phyloP scores from a whole-genome alignment of 2,113 vertebrate genomes.

The Takifugu bimaculatus region DNA sequence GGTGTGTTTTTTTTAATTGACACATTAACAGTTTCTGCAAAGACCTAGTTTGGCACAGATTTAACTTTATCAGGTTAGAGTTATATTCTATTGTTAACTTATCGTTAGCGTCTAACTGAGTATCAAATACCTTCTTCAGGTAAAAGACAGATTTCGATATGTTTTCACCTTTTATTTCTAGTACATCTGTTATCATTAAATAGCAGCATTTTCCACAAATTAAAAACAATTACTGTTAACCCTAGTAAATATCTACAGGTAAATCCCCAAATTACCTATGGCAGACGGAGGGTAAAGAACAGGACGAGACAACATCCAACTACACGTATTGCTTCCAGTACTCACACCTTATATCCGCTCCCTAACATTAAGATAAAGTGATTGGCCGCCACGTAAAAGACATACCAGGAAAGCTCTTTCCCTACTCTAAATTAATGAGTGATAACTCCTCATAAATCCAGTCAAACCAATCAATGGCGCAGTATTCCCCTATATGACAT shows the following conservation, averaged over 20 bases:
- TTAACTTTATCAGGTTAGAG: conserved; percentile 69
- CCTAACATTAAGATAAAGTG: conserved; percentile 53
- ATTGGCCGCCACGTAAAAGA: conserved; percentile 36
- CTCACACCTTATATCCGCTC: conserved; percentile 73
- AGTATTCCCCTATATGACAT: too few relatives aligned
- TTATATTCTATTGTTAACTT: conserved; percentile 62
- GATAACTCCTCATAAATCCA: neutral
- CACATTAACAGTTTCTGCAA: conserved; percentile 67
- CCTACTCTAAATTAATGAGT: conserved; percentile 47
- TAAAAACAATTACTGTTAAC: conserved; percentile 66
- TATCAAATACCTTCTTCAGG: conserved; percentile 69
- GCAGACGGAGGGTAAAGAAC: conserved; percentile 70
- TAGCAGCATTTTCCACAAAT: conserved; percentile 81
- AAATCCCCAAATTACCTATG: conserved; percentile 72
- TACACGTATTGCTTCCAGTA: conserved; percentile 81
- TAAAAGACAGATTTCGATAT: conserved; percentile 75
- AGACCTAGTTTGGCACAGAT: conserved; percentile 79
- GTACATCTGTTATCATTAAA: conserved; percentile 76
- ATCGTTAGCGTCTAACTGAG: conserved; percentile 61
- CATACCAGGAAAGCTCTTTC: conserved; percentile 15
- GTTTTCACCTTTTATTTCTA: conserved; percentile 70
- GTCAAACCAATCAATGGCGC: too few relatives aligned
- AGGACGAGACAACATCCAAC: conserved; percentile 75
- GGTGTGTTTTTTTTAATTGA: conserved; percentile 69
- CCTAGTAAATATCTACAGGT: conserved; percentile 69